phyloP scores from a whole-genome alignment of 2,113 vertebrate species.

The Hippocampus zosterae region DNA sequence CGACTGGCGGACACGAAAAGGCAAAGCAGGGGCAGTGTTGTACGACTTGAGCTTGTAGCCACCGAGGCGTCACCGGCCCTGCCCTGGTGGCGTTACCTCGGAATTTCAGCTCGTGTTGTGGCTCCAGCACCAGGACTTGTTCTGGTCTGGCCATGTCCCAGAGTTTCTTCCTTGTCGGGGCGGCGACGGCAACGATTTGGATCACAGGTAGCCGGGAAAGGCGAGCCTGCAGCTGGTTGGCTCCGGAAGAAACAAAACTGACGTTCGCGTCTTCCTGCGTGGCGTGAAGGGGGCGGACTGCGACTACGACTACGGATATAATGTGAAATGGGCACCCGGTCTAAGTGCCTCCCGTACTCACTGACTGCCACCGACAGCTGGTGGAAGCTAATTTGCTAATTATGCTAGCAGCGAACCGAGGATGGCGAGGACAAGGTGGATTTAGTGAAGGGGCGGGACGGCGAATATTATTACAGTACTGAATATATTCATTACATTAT shows the following conservation, averaged over 20 bases:
- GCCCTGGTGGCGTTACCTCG: constrained; percentile 73
- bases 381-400: constrained; percentile 39
- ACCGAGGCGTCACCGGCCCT: constrained; percentile 38
- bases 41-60: background rate
- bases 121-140: constrained; percentile 84
- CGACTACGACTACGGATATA: constrained; percentile 17
- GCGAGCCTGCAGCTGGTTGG: constrained; percentile 17
- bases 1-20: background rate
- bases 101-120: constrained; percentile 86
- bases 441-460: background rate
- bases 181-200: constrained; percentile 25
- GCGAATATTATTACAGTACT: background rate
- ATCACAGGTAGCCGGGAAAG: constrained; percentile 19
- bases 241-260: constrained; percentile 18
- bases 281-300: constrained; percentile 8
- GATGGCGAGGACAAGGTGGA: background rate
- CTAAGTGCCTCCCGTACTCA: background rate
- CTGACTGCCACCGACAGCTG: constrained; percentile 61
- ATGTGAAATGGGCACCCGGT: background rate
- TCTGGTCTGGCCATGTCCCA: constrained; percentile 85
- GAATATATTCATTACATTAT: too few species aligned
- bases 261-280: constrained; percentile 11
- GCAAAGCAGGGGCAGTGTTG: background rate
- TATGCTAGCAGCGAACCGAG: constrained; percentile 42
- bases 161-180: constrained; percentile 51